Conservation (phyloP, 2,797 vertebrate genomes). For the Tapera naevia region DNA sequence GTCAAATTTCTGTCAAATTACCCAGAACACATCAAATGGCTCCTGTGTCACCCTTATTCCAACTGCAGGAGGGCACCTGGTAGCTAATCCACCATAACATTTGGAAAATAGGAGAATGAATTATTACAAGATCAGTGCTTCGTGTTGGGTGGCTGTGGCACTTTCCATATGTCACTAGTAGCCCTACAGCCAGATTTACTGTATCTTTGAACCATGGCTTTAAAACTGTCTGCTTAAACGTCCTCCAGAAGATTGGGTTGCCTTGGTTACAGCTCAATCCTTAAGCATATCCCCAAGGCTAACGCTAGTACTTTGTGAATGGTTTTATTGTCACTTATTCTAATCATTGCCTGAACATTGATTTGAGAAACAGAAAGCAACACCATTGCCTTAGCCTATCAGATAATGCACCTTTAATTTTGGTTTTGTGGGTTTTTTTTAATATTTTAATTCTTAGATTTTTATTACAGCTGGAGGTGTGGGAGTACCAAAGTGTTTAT, state of each 20-base stretch:
- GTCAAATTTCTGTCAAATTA: neutral
- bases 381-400: neutral
- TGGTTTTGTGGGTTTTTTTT: neutral
- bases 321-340: slow-evolving; percentile 29
- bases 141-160: neutral
- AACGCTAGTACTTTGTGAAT: slow-evolving; percentile 21
- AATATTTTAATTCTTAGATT: neutral
- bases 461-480: neutral
- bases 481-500: neutral
- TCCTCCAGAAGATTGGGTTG: slow-evolving; percentile 40
- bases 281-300: slow-evolving; percentile 14
- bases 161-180: neutral
- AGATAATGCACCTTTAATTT: slow-evolving; percentile 26
- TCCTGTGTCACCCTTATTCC: neutral
- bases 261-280: slow-evolving; percentile 51
- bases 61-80: neutral
- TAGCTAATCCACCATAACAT: neutral
- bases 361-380: slow-evolving; percentile 6
- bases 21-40: neutral
- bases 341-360: neutral
- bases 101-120: neutral
- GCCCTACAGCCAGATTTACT: slow-evolving; percentile 4
- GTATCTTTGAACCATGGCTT: slow-evolving; percentile 26
- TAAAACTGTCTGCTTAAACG: slow-evolving; percentile 43
- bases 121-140: neutral